Conservation (phyloP, 2,797 vertebrate species). For the Masticophis lateralis region DNA sequence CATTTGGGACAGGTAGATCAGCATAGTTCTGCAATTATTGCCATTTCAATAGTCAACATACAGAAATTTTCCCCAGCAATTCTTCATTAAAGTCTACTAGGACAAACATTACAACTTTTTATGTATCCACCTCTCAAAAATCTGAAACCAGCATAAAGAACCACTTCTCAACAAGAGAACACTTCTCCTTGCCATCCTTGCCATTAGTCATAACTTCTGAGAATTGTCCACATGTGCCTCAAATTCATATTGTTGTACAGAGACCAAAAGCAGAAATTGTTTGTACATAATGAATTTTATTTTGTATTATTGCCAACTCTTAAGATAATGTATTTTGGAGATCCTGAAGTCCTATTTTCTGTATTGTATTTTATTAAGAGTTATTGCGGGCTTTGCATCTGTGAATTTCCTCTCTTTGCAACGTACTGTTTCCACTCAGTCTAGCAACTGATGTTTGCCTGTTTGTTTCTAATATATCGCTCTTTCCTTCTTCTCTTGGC, state of each 20-base stretch:
- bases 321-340: slow-evolving; percentile 83
- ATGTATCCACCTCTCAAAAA: slow-evolving; percentile 28
- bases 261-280: slow-evolving; percentile 79
- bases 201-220: slow-evolving; percentile 37
- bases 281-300: slow-evolving; percentile 83
- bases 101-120: slow-evolving; percentile 32
- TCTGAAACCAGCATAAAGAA: slow-evolving; percentile 55
- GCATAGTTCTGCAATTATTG: slow-evolving; percentile 7
- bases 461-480: slow-evolving; percentile 57
- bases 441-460: slow-evolving; percentile 55
- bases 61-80: slow-evolving; percentile 31
- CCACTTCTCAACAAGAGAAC: slow-evolving; percentile 59
- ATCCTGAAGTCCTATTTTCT: slow-evolving; percentile 71
- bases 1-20: slow-evolving; percentile 39
- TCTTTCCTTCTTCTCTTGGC: slow-evolving; percentile 60
- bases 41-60: slow-evolving; percentile 23
- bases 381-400: slow-evolving; percentile 78
- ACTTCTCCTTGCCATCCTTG: background rate
- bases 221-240: slow-evolving; percentile 38
- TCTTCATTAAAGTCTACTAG: slow-evolving; percentile 18
- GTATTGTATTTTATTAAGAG: slow-evolving; percentile 78
- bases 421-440: slow-evolving; percentile 53
- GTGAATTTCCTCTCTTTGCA: slow-evolving; percentile 55
- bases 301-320: slow-evolving; percentile 78
- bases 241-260: slow-evolving; percentile 71